Evolutionary conservation across 2,113 vertebrate species (phyloP).

Genomic region (Stictonetta naevosa): DNA sequence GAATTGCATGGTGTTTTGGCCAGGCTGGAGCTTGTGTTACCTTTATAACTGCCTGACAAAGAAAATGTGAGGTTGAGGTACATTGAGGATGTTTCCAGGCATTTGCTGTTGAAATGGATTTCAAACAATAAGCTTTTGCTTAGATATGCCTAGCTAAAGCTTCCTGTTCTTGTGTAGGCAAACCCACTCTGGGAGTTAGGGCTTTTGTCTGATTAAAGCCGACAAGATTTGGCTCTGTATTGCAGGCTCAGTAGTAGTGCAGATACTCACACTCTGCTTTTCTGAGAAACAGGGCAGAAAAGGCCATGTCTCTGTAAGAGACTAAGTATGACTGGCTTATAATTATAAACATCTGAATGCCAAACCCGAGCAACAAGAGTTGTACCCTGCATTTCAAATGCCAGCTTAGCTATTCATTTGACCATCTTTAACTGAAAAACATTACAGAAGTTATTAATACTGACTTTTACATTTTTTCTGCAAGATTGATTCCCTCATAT

Average conservation of each 20-base stretch:
- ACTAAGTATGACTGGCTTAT: neutral
- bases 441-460: neutral
- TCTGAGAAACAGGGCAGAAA: neutral
- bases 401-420: neutral
- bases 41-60: neutral
- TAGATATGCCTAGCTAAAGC: neutral
- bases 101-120: neutral
- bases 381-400: neutral
- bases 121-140: neutral
- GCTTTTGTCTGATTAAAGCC: neutral
- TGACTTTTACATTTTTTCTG: too few relatives aligned
- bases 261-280: neutral
- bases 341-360: neutral
- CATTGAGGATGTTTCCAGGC: neutral
- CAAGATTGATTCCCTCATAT: neutral
- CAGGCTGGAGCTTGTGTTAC: neutral
- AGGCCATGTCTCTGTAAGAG: neutral
- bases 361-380: neutral
- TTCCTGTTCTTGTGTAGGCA: neutral
- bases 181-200: rapidly evolving
- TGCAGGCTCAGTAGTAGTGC: neutral
- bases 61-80: neutral
- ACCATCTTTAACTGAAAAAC: neutral
- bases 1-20: neutral
- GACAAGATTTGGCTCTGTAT: rapidly evolving